Percentiles rank a stretch among this genome's conserved stretches.
Conservation (phyloP, 1,140 invertebrate species). For the Wiebesia pumilae region DNA sequence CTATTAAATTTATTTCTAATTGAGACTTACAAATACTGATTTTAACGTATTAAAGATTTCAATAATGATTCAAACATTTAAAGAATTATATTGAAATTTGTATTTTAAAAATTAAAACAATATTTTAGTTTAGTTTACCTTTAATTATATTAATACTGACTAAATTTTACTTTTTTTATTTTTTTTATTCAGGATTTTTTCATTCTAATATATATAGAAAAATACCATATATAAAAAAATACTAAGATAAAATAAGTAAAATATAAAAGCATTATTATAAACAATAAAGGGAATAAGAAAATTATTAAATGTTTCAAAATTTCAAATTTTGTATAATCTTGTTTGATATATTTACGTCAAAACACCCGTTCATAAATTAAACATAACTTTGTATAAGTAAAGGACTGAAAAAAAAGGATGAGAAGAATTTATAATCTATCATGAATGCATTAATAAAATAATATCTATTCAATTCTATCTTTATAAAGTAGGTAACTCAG, state of each 20-base stretch:
- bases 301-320: neutral
- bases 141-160: too few species aligned
- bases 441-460: neutral
- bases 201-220: too few species aligned
- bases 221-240: neutral
- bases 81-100: too few species aligned
- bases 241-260: neutral
- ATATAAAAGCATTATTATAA: neutral
- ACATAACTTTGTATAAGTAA: neutral
- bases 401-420: neutral
- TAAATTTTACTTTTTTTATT: too few species aligned
- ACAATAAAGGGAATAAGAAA: neutral
- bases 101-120: too few species aligned
- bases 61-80: too few species aligned
- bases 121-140: too few species aligned
- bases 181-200: too few species aligned
- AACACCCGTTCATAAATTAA: neutral
- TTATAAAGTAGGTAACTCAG: neutral
- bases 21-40: too few species aligned
- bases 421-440: neutral
- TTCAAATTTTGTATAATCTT: neutral
- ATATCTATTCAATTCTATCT: neutral
- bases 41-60: too few species aligned
- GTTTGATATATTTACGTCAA: constrained; percentile 11
- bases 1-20: too few species aligned